These are phyloP conservation scores for Periophthalmodon schlosseri DNA, from an alignment of 2,113 vertebrate species.

Conservation along the genomic window DNA sequence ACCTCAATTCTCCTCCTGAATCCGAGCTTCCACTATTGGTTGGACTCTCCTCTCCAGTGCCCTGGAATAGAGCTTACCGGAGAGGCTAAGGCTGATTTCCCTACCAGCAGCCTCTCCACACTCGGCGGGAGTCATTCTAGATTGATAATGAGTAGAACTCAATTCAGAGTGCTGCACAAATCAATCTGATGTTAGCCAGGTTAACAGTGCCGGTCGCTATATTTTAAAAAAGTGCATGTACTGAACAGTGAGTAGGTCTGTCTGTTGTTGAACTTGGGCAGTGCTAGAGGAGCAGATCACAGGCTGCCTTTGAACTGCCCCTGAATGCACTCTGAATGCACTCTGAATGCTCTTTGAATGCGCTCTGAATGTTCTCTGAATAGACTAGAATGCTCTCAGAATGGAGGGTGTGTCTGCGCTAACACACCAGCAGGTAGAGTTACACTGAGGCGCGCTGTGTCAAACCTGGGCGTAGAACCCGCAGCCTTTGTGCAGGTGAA, in stretches of 20 bases:
- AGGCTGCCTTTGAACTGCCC: neutral
- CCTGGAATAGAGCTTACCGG: no score
- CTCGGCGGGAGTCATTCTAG: no score
- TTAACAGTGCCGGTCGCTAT: no score
- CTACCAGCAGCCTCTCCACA: no score
- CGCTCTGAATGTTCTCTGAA: neutral
- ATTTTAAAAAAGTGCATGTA: neutral
- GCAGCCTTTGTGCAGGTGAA: constrained; percentile 54
- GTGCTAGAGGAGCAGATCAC: neutral
- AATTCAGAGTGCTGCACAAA: no score
- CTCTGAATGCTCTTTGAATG: neutral
- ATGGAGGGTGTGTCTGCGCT: neutral
- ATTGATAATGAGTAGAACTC: no score
- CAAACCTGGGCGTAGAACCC: constrained; percentile 32
- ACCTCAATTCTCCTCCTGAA: no score
- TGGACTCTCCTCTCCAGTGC: no score
- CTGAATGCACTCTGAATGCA: neutral
- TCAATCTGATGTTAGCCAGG: no score
- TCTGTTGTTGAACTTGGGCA: neutral
- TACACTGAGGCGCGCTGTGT: neutral
- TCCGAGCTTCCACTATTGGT: no score
- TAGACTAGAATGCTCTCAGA: neutral
- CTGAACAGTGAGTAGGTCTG: neutral
- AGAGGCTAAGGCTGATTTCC: no score
- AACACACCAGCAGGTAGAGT: neutral